phyloP scores from a whole-genome alignment of 2,113 vertebrate species.

The Atrichornis clamosus region DNA sequence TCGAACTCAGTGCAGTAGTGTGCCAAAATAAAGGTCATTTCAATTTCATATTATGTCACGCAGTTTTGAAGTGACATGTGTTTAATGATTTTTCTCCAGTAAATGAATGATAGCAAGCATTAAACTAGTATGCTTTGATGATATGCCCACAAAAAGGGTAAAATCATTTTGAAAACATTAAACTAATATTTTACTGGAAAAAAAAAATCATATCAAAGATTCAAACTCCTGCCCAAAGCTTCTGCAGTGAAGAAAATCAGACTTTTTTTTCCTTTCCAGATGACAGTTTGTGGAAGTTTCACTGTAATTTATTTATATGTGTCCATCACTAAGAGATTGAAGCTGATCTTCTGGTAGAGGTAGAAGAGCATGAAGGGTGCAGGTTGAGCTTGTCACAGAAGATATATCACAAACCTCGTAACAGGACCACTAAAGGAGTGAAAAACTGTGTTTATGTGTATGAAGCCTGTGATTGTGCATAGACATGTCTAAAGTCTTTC shows the following conservation, averaged over 20 bases:
- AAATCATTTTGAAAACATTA: conserved; percentile 17
- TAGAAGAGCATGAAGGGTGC: background rate
- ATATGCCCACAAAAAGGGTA: background rate
- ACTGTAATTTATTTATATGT: background rate
- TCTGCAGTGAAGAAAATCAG: background rate
- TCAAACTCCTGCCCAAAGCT: background rate
- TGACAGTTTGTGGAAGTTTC: background rate
- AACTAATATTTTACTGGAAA: conserved; percentile 1
- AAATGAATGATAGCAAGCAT: conserved; percentile 52
- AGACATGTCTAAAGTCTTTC: background rate
- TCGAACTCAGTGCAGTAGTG: conserved; percentile 5
- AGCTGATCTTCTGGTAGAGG: background rate
- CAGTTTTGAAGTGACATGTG: conserved; percentile 61
- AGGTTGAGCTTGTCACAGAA: background rate
- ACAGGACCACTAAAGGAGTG: background rate
- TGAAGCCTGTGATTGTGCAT: background rate
- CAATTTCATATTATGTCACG: conserved; percentile 54
- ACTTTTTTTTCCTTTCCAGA: background rate
- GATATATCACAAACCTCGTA: background rate
- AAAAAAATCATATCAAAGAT: background rate
- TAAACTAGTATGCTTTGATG: conserved; percentile 53
- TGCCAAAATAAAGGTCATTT: conserved; percentile 68
- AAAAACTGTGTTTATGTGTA: background rate
- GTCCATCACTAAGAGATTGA: background rate
- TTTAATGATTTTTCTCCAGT: conserved; percentile 61